Evolutionary conservation across 2,888 invertebrate species (phyloP).

Genomic region (Esperia sulphurella): DNA sequence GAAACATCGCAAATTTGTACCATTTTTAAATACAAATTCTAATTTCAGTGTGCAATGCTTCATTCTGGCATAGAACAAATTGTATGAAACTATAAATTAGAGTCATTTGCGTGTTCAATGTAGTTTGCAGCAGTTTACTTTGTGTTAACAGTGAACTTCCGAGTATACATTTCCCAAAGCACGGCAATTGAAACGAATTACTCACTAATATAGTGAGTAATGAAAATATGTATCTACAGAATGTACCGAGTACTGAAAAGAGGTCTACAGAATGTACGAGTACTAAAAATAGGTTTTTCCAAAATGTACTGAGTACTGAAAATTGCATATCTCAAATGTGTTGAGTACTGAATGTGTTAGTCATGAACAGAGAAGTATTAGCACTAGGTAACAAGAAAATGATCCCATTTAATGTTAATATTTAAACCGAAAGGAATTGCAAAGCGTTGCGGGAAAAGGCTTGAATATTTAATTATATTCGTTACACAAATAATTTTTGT

Average conservation of each 20-base stretch:
- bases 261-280: too few species aligned
- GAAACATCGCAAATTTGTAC: slow-evolving; percentile 51
- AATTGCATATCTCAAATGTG: too few species aligned
- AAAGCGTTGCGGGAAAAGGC: slow-evolving; percentile 42
- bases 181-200: background rate
- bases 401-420: slow-evolving; percentile 14
- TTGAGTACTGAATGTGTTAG: too few species aligned
- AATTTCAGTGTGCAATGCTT: background rate
- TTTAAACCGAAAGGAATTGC: slow-evolving; percentile 33
- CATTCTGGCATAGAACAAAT: background rate
- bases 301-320: too few species aligned
- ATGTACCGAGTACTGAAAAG: too few species aligned
- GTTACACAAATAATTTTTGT: background rate
- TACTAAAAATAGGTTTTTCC: too few species aligned
- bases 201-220: background rate
- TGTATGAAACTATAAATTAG: background rate
- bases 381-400: slow-evolving; percentile 22
- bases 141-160: background rate
- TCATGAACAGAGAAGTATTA: slow-evolving; percentile 17
- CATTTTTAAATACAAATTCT: background rate
- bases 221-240: too few species aligned
- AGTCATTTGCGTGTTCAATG: background rate
- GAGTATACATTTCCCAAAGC: background rate
- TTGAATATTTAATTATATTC: slow-evolving; percentile 6
- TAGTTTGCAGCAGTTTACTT: background rate